Conservation (phyloP, 37 sponge, comb jelly and placozoan genomes). For the Diacarnus erythraeanus region DNA sequence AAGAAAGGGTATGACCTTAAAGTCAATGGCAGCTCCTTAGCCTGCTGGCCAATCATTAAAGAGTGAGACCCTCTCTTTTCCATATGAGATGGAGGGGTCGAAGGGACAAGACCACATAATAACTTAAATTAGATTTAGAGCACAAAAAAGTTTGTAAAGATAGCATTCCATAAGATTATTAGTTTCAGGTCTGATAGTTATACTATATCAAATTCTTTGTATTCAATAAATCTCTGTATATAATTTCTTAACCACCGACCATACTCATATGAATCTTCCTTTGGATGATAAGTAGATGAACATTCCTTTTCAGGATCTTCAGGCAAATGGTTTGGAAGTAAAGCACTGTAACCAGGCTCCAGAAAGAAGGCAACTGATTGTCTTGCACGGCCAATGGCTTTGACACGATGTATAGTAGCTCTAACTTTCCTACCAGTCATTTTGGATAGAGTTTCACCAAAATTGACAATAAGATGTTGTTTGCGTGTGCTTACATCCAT, state of each 20-base stretch:
- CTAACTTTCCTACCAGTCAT: slow-evolving; percentile 20
- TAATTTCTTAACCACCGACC: background rate
- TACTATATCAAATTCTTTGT: background rate
- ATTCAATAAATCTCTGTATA: slow-evolving; percentile 20
- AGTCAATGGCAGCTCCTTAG: no score
- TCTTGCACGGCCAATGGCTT: slow-evolving; percentile 11
- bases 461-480: slow-evolving; percentile 4
- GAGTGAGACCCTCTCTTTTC: no score
- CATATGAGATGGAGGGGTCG: no score
- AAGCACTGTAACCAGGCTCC: slow-evolving; percentile 12
- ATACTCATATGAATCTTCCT: slow-evolving; percentile 11
- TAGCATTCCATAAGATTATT: no score
- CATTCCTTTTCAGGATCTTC: background rate
- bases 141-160: no score
- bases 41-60: no score
- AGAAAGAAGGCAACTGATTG: slow-evolving; percentile 26
- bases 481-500: background rate
- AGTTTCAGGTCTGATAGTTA: no score
- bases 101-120: no score
- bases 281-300: slow-evolving; percentile 2
- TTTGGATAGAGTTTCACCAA: slow-evolving; percentile 2
- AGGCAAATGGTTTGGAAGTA: background rate
- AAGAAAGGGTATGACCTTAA: no score
- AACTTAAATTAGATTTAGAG: no score
- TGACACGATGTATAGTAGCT: slow-evolving; percentile 31